Percentiles rank a stretch among this genome's conserved stretches.
Conservation (phyloP, 2,113 vertebrate genomes). For the Indicator indicator region DNA sequence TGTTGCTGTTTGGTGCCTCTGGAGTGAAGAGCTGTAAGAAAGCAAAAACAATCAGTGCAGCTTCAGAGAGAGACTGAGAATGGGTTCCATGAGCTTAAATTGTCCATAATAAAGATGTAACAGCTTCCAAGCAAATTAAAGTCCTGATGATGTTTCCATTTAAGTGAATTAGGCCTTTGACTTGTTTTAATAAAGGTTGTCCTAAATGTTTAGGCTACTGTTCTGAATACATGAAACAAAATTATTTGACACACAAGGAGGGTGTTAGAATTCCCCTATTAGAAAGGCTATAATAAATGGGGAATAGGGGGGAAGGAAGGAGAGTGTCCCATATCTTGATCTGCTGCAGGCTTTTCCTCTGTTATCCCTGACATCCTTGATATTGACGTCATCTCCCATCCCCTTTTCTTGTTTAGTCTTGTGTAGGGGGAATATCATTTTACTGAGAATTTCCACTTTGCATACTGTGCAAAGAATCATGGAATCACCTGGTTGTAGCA, state of each 20-base stretch:
- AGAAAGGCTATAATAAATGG: background rate
- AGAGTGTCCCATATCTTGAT: background rate
- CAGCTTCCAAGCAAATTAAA: slow-evolving; percentile 38
- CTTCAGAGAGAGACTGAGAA: slow-evolving; percentile 41
- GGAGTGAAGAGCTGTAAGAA: slow-evolving; percentile 54
- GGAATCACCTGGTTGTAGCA: too few species aligned
- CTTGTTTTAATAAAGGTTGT: slow-evolving; percentile 42
- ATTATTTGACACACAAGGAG: background rate
- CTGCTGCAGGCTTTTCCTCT: background rate
- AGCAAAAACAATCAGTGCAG: slow-evolving; percentile 40
- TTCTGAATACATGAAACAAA: background rate
- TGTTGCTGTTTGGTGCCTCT: slow-evolving; percentile 38
- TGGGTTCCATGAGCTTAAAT: slow-evolving; percentile 31
- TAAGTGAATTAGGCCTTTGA: background rate
- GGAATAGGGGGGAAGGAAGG: too few species aligned
- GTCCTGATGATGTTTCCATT: slow-evolving; percentile 26
- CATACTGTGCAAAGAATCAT: background rate
- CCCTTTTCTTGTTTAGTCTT: background rate
- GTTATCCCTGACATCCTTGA: accelerated
- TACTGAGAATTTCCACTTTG: background rate
- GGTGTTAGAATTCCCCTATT: background rate
- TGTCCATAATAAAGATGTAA: slow-evolving; percentile 50
- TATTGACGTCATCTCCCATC: background rate
- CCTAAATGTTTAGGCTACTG: background rate
- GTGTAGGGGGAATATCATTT: background rate